Evolutionary conservation across 1,140 invertebrate genomes (phyloP), one percentile per base, ranked within the genome.

Genomic region (Maniola jurtina): DNA sequence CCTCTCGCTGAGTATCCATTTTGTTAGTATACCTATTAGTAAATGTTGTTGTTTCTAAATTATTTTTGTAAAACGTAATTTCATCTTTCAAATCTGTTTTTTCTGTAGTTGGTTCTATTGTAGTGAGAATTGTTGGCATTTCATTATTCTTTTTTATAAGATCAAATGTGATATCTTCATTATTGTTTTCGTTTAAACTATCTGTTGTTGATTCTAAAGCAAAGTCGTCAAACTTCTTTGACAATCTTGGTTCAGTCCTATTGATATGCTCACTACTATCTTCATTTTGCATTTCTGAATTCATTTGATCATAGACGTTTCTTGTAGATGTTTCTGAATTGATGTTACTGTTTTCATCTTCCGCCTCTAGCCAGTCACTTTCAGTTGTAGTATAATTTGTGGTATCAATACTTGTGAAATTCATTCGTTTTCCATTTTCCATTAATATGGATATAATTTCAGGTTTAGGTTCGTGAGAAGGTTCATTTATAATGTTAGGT

Each of bases 391-490:
- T 61, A 58, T 75, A 48, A 42, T 61, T 64, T 25, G 55, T 68
- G 13, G 25, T 47, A 45, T 67, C 60, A 42, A 70, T 63, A 61
- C 57, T 48, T 14, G 33, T 57, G 8, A 15, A 25, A 60, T 60
- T 64, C 8, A 11, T 57, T 52, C 63, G 69, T 35, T 72, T 70
- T 65, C 58, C 65, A 59, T 69, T 74, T 48, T 72, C 62, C 67
- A 64, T 79, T 62, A 81, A 64, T 60, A 78, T 78, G 58, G 81
- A 75, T 64, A 77, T 79, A 50, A 77, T 77, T 63, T 82, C 79
- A n/a, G 81, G 68, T 66, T 73, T 82, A 8, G 75, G 64, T 74
- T 82, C 82, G 67, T 79, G 77, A 25, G 83, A 77, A 25, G 79
- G 75, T 35, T 81, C 76, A 66, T 76, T 78, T 35, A 76, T 77